Percentiles rank a stretch among this genome's conserved stretches.
Conservation (phyloP, 2,888 invertebrate species). For the Erebia palarica region DNA sequence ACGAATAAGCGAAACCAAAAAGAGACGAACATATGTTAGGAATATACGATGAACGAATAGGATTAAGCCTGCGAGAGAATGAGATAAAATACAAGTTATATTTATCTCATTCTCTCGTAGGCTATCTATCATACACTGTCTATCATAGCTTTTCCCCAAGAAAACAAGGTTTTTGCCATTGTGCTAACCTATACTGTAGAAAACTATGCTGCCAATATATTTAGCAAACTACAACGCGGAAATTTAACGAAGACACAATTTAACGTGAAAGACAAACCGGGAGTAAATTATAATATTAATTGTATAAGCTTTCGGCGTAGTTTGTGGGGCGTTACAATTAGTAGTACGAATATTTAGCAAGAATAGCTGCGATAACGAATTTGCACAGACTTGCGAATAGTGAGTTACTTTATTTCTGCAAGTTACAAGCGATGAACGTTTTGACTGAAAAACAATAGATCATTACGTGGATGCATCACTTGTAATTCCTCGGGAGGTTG, state of each 20-base stretch:
- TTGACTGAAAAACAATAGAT: conserved; percentile 24
- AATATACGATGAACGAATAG: no score
- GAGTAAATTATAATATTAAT: conserved; percentile 47
- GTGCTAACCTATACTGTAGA: background rate
- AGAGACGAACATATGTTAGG: no score
- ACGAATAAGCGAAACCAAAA: no score
- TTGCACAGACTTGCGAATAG: conserved; percentile 71
- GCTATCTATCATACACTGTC: no score
- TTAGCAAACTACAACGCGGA: background rate
- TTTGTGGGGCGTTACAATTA: conserved; percentile 67
- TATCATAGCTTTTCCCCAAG: no score
- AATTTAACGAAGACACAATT: conserved; percentile 32
- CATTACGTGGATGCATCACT: conserved; percentile 31
- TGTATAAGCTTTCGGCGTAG: conserved; percentile 47
- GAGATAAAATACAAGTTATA: no score
- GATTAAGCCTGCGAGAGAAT: no score
- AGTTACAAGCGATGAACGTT: conserved; percentile 36
- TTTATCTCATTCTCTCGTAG: no score
- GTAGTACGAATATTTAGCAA: conserved; percentile 71
- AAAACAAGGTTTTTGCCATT: no score
- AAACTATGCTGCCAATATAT: background rate
- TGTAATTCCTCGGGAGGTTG: background rate
- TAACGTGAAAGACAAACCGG: conserved; percentile 41
- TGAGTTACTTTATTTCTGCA: conserved; percentile 46
- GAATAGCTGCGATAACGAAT: conserved; percentile 78